These are phyloP conservation scores for Bucco capensis DNA, from an alignment of 2,113 vertebrate species.

Conservation along the genomic window DNA sequence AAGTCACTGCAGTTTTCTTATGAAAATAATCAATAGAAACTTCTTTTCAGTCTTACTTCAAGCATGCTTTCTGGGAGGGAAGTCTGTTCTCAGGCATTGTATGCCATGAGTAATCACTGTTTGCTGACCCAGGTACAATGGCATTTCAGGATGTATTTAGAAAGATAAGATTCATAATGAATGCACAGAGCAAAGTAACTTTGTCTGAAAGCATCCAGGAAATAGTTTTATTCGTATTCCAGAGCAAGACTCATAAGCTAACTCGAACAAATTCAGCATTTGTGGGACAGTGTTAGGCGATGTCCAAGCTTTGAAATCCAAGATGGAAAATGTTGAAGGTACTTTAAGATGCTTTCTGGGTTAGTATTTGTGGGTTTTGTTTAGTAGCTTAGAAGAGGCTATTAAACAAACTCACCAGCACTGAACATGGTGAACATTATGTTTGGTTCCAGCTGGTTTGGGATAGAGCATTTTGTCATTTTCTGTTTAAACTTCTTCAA, in stretches of 20 bases:
- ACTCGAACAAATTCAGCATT: neutral
- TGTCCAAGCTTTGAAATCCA: neutral
- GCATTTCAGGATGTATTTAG: neutral
- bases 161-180: neutral
- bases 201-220: neutral
- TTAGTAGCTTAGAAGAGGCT: neutral
- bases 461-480: neutral
- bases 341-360: neutral
- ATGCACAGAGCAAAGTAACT: neutral
- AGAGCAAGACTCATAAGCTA: neutral
- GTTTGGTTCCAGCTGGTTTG: neutral
- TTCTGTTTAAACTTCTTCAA: neutral
- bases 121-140: neutral
- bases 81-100: neutral
- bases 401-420: neutral
- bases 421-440: neutral
- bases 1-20: constrained; percentile 18
- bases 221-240: neutral
- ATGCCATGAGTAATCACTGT: neutral
- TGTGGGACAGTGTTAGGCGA: neutral
- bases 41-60: neutral
- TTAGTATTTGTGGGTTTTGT: neutral
- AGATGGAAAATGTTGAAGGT: neutral
- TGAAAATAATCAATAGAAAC: neutral
- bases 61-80: neutral